Percentiles rank a stretch among this genome's conserved stretches.
Evolutionary conservation across 2,113 vertebrate species (phyloP).

Genomic region (Heterotis niloticus): DNA sequence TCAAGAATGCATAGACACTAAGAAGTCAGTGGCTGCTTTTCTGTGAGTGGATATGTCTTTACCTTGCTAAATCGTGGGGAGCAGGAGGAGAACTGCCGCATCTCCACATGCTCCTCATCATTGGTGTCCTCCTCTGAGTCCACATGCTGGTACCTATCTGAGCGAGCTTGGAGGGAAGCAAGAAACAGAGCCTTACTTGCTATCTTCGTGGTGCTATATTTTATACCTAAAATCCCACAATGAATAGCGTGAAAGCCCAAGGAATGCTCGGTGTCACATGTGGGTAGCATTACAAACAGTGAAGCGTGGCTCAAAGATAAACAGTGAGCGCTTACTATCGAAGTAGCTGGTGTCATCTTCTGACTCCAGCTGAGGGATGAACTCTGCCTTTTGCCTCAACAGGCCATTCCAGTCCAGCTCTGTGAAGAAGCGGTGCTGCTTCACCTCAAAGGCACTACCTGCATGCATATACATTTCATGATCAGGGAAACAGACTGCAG

Average conservation of each 20-base stretch:
- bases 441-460: conserved; percentile 87
- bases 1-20: too few species aligned
- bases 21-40: too few species aligned
- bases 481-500: not conserved
- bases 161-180: conserved; percentile 67
- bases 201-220: not conserved
- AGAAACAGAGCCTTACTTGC: not conserved
- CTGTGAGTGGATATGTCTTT: too few species aligned
- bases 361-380: conserved; percentile 87
- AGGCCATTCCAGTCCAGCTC: conserved; percentile 89
- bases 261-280: not conserved
- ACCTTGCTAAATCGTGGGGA: conserved; percentile 96
- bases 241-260: too few species aligned
- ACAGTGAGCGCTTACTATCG: conserved; percentile 73
- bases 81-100: conserved; percentile 89
- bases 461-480: not conserved
- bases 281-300: not conserved
- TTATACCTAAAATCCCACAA: not conserved
- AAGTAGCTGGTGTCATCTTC: conserved; percentile 97
- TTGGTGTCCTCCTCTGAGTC: conserved; percentile 80
- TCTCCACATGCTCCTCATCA: conserved; percentile 83
- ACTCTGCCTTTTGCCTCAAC: conserved; percentile 90
- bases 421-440: conserved; percentile 82
- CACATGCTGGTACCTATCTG: conserved; percentile 72
- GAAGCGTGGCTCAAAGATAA: not conserved